Evolutionary conservation across 23 tunicate species (phyloP), one percentile per base, ranked within the genome.

Genomic region (Botrylloides violaceus): DNA sequence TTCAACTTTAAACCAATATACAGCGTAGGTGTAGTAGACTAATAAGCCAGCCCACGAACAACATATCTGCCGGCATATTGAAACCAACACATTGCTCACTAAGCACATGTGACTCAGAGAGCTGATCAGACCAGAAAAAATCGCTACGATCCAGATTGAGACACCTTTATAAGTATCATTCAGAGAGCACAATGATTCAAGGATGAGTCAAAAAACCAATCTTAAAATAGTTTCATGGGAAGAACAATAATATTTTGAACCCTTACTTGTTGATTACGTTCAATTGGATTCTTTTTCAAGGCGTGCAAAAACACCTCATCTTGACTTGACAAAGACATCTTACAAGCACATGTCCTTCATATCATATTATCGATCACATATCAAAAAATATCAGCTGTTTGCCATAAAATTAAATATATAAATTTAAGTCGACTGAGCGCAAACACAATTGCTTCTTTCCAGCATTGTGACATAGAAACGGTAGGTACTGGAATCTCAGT

Each of bases 281-380:
- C 56, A 36, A 32, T 68, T 39, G 74, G 74, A 37, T 68, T 39
- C 74, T 68, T 68, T 43, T 68, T 68, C 26, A 87, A 77, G 26
- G 95, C 95, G 36, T 73, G 76, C 32, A 87, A 32, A 61, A 87
- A 80, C 32, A 75, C 95, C 25, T 75, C 71, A 84, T 87, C 95
- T 61, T 58, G 33, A 38, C 74, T 82, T 25, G 76, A 30, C 59
- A 80, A 64, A 31, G 95, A 76, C 95, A 87, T 87, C 79, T 76
- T 49, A 68, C 32, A 68, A 43, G 15, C 9, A 43, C 53, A 43
- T 43, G 15, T 15, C 53, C 12, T 43, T 43, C 9, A 7, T 43
- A 9, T 15, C 53, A 7, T 43, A 43, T 15, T 7, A 43, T 15
- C 15, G 15, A 43, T 43, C 15, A 43, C 53, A 43, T 43, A 15